Conservation (phyloP, 2,113 vertebrate genomes). For the Microtus ochrogaster region DNA sequence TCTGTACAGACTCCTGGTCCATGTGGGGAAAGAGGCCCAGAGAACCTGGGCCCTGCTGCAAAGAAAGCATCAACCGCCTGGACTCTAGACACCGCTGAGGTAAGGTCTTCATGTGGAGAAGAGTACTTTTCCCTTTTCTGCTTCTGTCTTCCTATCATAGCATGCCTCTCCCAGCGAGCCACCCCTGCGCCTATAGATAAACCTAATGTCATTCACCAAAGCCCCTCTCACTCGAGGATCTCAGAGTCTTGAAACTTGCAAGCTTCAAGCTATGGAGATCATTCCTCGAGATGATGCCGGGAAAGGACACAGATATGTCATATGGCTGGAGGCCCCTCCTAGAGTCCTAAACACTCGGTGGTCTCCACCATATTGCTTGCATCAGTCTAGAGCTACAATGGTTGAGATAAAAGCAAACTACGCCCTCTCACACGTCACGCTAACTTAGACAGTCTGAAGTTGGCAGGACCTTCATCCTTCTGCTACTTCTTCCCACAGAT, state of each 20-base stretch:
- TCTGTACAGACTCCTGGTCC: not conserved
- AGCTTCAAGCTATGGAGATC: not conserved
- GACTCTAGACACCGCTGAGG: not conserved
- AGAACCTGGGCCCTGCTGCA: not conserved
- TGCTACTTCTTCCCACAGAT: not conserved
- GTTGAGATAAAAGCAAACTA: not conserved
- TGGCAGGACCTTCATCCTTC: not conserved
- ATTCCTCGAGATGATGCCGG: not conserved
- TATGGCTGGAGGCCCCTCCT: not conserved
- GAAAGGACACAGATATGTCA: not conserved
- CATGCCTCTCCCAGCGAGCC: not conserved
- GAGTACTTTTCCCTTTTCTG: not conserved
- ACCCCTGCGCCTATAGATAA: not conserved
- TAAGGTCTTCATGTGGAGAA: rapidly evolving
- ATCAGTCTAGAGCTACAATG: not conserved
- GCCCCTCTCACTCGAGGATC: not conserved
- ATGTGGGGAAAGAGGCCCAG: rapidly evolving
- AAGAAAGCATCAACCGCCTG: not conserved
- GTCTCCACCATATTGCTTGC: not conserved
- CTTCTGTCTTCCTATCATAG: not conserved
- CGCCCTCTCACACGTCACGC: not conserved
- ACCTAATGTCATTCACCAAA: not conserved
- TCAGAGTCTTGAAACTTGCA: not conserved
- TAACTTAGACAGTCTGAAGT: not conserved
- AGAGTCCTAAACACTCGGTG: not conserved